Evolutionary conservation across 92 coral and sea anemone species (phyloP).

Genomic region (Porites evermanni): DNA sequence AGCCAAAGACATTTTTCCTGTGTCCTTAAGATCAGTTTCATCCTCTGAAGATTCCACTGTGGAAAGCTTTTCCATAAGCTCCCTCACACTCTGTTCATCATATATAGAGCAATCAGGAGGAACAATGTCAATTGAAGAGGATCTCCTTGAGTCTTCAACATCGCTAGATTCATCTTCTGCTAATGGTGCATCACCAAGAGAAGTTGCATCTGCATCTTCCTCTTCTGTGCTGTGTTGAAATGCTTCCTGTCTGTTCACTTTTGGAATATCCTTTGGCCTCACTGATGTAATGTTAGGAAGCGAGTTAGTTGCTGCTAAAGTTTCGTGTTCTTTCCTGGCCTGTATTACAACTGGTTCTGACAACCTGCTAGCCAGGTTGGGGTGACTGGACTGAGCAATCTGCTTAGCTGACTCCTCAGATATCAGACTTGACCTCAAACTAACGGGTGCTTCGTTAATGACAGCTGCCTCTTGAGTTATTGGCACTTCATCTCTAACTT

Average conservation of each 20-base stretch:
- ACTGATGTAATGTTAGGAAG: constrained; percentile 49
- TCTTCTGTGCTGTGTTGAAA: constrained; percentile 36
- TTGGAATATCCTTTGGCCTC: constrained; percentile 19
- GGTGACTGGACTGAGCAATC: constrained; percentile 17
- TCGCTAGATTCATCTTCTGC: constrained; percentile 80
- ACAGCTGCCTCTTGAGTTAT: neutral
- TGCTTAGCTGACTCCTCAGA: constrained; percentile 12
- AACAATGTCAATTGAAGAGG: constrained; percentile 33
- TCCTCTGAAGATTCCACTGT: constrained; percentile 31
- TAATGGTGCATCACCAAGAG: constrained; percentile 51
- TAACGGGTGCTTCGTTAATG: constrained; percentile 28
- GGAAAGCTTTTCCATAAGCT: constrained; percentile 36
- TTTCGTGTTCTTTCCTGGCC: constrained; percentile 54
- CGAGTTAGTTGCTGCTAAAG: constrained; percentile 64
- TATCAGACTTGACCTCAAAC: constrained; percentile 43
- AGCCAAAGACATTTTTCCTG: neutral
- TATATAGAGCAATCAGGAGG: constrained; percentile 9
- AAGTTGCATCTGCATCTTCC: constrained; percentile 20
- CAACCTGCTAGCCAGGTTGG: constrained; percentile 36
- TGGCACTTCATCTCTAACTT: constrained; percentile 15
- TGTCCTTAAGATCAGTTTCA: neutral
- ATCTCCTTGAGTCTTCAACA: constrained; percentile 48
- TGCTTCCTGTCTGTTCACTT: constrained; percentile 25
- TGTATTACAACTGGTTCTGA: constrained; percentile 67
- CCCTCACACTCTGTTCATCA: constrained; percentile 14